These are phyloP conservation scores for Agonopterix heracliana DNA, from an alignment of 2,888 invertebrate genomes.

Conservation along the genomic window DNA sequence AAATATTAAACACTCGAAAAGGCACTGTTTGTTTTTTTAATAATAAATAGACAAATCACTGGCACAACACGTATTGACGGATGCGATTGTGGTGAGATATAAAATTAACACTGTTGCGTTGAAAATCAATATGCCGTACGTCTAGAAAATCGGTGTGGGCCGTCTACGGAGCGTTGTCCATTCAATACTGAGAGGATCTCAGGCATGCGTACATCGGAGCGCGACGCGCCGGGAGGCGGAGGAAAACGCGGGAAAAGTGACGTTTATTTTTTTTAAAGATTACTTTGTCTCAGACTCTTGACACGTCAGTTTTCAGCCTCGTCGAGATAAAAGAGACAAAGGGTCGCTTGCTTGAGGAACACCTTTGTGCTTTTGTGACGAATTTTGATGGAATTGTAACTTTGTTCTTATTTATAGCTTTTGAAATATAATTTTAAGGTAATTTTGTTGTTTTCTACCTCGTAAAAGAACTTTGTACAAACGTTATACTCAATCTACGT, in stretches of 20 bases:
- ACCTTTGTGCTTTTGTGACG: no score
- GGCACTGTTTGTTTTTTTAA: constrained; percentile 40
- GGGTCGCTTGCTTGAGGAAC: no score
- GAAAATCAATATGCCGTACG: constrained; percentile 52
- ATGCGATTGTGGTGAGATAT: constrained; percentile 29
- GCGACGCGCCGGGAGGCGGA: constrained; percentile 24
- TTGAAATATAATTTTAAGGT: no score
- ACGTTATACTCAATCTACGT: no score
- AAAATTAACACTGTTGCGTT: constrained; percentile 49
- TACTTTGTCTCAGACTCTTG: constrained; percentile 9
- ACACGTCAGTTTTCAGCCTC: constrained; percentile 16
- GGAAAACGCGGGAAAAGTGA: constrained; percentile 61
- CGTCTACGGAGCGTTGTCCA: constrained; percentile 35
- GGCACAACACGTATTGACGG: constrained; percentile 45
- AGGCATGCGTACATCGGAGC: constrained; percentile 58
- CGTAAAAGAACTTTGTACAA: no score
- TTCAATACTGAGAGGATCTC: constrained; percentile 52
- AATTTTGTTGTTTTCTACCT: no score
- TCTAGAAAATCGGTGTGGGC: constrained; percentile 40
- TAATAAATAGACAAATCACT: constrained; percentile 35
- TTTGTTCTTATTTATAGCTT: background rate
- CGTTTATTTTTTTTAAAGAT: constrained; percentile 44
- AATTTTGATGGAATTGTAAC: background rate
- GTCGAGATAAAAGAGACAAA: constrained; percentile 17
- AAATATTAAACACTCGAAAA: constrained; percentile 30